Base-by-base conservation (phyloP, 1,140 invertebrate species). In the Apocrypta bakeri region DNA sequence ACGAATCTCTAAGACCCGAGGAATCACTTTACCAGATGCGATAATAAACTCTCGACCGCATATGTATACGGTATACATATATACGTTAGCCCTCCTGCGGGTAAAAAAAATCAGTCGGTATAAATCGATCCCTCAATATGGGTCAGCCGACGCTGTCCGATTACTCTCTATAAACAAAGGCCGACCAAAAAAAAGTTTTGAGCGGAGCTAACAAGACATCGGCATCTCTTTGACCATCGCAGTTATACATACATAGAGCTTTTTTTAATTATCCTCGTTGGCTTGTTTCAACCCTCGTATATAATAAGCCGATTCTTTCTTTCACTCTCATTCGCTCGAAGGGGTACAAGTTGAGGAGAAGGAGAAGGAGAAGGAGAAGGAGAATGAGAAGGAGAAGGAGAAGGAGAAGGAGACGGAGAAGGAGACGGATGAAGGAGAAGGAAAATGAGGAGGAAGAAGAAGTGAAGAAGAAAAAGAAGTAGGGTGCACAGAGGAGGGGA, bases 251-350 rank as follows among this genome's bases (percentile, higher is more conserved):
- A n/a, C n/a, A n/a, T n/a, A n/a, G n/a, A n/a, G n/a, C 37, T 77
- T 82, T 82, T 82, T 82, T 82, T 82, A 72, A 76, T 82, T 72
- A 77, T 77, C 73, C 40, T 24, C 66, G 40, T 21, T 14, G 71
- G 71, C 40, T 33, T n/a, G n/a, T 33, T 27, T 25, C 40, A 24
- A 8, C 33, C 21, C 37, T 24, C 71, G 79, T 75, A 72, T 82
- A 82, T 82, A 82, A 82, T 82, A 82, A 82, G 71, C 37, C 73
- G 61, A 69, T 82, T 82, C 71, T 76, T 76, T 87, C 83, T 85
- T 84, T 83, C 84, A 85, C 85, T 83, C 82, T 85, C 85, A 82
- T 61, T 86, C 84, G 83, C 76, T 80, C 82, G 63, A 85, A 83
- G 42, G 12, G 69, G 24, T 27, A 1, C 12, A 8, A 64, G 7